phyloP scores from a whole-genome alignment of 2,888 invertebrate genomes.

The Ophioninae sp. region DNA sequence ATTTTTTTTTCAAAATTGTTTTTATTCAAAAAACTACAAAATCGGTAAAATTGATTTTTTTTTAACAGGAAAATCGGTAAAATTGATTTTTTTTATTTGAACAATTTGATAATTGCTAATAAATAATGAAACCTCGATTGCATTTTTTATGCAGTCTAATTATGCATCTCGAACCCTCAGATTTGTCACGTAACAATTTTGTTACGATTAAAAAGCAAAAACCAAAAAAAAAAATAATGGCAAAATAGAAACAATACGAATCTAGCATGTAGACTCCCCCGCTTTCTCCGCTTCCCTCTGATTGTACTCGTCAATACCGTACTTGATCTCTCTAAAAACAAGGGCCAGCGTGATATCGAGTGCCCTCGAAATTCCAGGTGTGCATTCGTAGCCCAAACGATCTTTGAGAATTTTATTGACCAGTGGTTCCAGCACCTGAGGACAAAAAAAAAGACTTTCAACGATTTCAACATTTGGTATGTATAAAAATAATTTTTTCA shows the following conservation, averaged over 20 bases:
- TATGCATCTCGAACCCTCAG: not conserved
- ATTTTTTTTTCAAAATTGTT: not conserved
- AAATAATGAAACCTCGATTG: not conserved
- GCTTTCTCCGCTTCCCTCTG: not conserved
- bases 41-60: no score
- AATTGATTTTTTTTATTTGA: not conserved
- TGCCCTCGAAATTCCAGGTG: conserved; percentile 78
- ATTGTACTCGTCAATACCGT: conserved; percentile 33
- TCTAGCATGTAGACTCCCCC: not conserved
- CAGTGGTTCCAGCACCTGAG: conserved; percentile 47
- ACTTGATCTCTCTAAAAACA: conserved; percentile 70
- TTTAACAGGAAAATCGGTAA: no score
- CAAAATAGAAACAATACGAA: not conserved
- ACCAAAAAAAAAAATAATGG: not conserved
- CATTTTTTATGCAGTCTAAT: not conserved
- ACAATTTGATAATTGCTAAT: not conserved
- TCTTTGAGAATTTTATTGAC: conserved; percentile 35
- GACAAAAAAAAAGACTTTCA: not conserved
- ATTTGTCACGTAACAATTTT: not conserved
- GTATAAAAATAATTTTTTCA: no score
- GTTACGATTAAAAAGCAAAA: not conserved
- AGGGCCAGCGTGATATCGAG: conserved; percentile 76
- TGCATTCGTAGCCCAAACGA: conserved; percentile 79
- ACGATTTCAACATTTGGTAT: not conserved
- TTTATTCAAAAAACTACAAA: no score